Conservation (phyloP, 2,113 vertebrate genomes). For the Thalassoma bifasciatum region DNA sequence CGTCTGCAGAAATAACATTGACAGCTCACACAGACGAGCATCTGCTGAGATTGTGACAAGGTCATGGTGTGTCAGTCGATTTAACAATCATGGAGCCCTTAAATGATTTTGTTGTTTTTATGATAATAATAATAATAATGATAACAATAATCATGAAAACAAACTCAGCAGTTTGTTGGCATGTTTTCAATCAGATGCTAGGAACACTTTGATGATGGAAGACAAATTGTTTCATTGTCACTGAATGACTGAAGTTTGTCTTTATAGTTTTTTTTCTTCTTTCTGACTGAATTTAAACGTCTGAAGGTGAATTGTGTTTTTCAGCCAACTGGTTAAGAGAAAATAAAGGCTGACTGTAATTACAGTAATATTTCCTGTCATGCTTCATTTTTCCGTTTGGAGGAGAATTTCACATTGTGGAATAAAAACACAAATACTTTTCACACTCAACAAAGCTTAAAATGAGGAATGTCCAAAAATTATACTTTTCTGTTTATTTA, state of each 20-base stretch:
- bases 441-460: too few species aligned
- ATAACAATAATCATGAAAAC: neutral
- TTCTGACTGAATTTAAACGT: neutral
- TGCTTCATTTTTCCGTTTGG: neutral
- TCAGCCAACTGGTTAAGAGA: slow-evolving; percentile 21
- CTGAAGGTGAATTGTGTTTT: neutral
- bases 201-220: slow-evolving; percentile 2
- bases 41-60: too few species aligned
- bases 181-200: neutral
- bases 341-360: slow-evolving; percentile 8
- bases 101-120: neutral
- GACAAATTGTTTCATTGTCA: neutral
- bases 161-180: neutral
- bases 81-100: neutral
- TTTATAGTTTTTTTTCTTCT: neutral
- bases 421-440: too few species aligned
- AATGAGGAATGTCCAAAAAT: too few species aligned
- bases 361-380: neutral
- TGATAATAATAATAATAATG: neutral
- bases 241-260: neutral
- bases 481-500: too few species aligned
- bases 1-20: too few species aligned
- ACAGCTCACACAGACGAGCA: too few species aligned
- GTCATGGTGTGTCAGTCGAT: too few species aligned
- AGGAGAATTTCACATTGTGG: too few species aligned